These are phyloP conservation scores for Saguinus imperator DNA, from an alignment of 2,113 vertebrate genomes.

Conservation along the genomic window DNA sequence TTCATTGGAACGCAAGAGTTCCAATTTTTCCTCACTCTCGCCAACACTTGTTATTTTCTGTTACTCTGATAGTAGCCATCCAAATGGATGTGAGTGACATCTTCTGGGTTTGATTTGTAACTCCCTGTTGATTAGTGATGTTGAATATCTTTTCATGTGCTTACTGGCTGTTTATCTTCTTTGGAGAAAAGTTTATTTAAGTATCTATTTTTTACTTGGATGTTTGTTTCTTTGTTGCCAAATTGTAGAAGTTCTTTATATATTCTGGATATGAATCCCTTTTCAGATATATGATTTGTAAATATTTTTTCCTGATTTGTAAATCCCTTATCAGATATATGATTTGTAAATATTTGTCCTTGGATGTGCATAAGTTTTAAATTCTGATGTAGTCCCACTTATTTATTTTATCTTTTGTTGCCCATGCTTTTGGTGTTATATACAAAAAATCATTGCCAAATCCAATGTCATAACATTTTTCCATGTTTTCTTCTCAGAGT, in stretches of 20 bases:
- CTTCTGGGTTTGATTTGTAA: background rate
- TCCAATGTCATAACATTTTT: background rate
- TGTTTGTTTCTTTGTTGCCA: background rate
- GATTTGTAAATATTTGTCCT: background rate
- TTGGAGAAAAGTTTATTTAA: background rate
- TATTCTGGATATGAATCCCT: background rate
- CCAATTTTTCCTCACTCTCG: background rate
- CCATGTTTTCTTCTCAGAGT: background rate
- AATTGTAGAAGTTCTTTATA: background rate
- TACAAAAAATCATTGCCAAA: background rate
- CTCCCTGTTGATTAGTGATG: background rate
- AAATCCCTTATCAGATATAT: background rate
- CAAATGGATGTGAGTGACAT: background rate
- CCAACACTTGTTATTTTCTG: background rate
- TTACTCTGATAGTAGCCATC: background rate
- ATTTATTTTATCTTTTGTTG: background rate
- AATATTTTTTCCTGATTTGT: background rate
- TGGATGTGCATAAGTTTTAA: background rate
- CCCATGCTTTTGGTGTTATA: background rate
- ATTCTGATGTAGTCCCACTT: background rate
- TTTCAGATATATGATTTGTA: background rate
- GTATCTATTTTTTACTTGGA: background rate
- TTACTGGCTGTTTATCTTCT: background rate
- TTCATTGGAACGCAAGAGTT: background rate
- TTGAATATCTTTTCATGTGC: background rate